Evolutionary conservation across 2,888 invertebrate genomes (phyloP).

Genomic region (Aquatica leii): DNA sequence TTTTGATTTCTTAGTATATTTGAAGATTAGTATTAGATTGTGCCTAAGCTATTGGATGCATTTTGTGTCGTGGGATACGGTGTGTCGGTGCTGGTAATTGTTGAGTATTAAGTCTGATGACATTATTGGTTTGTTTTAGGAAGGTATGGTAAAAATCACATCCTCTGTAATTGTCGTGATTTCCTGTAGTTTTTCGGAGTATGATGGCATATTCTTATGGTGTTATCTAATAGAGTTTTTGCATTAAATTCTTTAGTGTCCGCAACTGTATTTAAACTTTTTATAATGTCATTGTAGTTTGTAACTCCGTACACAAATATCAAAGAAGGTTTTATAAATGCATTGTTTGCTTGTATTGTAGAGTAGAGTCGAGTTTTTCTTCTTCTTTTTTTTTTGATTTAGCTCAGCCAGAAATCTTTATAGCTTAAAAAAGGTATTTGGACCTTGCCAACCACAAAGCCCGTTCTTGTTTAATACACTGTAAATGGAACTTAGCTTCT

Average conservation of each 20-base stretch:
- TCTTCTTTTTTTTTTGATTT: too few relatives aligned
- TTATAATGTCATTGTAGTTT: not conserved
- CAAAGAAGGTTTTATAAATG: not conserved
- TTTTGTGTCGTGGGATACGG: not conserved
- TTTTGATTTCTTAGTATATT: not conserved
- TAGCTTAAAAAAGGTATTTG: too few relatives aligned
- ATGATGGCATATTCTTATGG: not conserved
- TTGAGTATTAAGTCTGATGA: not conserved
- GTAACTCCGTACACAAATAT: constrained; percentile 3
- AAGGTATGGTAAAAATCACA: not conserved
- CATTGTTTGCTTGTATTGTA: too few relatives aligned
- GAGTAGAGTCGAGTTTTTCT: too few relatives aligned
- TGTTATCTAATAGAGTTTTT: not conserved
- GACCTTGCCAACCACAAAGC: too few relatives aligned
- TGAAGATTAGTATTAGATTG: not conserved
- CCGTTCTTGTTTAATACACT: too few relatives aligned
- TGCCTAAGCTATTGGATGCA: not conserved
- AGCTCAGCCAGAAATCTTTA: too few relatives aligned
- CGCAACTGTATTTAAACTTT: not conserved
- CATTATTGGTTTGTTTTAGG: not conserved
- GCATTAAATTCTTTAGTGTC: not conserved
- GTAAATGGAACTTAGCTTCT: too few relatives aligned
- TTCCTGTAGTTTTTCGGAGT: not conserved
- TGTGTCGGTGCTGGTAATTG: not conserved
- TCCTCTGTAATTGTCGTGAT: too few relatives aligned